phyloP scores from a whole-genome alignment of 2,797 vertebrate species.

The Semotilus atromaculatus region DNA sequence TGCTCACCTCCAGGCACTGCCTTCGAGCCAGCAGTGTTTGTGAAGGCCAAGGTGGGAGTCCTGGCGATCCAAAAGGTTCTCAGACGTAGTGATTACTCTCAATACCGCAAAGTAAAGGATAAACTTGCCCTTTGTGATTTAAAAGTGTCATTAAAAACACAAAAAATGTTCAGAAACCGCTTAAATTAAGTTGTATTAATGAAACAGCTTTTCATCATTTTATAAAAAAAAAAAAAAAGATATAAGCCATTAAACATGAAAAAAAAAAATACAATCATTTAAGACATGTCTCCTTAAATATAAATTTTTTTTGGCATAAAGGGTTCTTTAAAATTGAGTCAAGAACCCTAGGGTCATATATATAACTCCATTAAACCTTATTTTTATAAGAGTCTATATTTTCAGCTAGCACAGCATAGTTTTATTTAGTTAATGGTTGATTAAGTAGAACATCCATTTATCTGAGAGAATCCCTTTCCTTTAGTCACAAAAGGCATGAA shows the following conservation, averaged over 20 bases:
- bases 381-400: background rate
- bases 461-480: background rate
- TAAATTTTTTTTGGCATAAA: background rate
- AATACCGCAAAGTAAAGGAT: background rate
- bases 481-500: constrained; percentile 33
- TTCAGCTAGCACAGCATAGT: background rate
- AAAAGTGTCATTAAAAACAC: background rate
- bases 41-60: background rate
- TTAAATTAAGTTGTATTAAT: background rate
- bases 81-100: background rate
- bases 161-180: background rate
- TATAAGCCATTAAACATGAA: background rate
- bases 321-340: background rate
- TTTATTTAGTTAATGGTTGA: constrained; percentile 26
- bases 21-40: constrained; percentile 31
- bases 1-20: constrained; percentile 45
- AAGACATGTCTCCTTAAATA: background rate
- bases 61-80: constrained; percentile 3
- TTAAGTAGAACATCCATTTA: constrained; percentile 18
- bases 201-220: background rate
- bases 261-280: background rate
- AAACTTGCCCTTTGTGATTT: background rate
- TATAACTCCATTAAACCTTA: background rate
- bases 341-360: background rate
- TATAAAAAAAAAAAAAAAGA: too few species aligned